Evolutionary conservation across 2,888 invertebrate genomes (phyloP).

Genomic region (Ochropacha duplaris): DNA sequence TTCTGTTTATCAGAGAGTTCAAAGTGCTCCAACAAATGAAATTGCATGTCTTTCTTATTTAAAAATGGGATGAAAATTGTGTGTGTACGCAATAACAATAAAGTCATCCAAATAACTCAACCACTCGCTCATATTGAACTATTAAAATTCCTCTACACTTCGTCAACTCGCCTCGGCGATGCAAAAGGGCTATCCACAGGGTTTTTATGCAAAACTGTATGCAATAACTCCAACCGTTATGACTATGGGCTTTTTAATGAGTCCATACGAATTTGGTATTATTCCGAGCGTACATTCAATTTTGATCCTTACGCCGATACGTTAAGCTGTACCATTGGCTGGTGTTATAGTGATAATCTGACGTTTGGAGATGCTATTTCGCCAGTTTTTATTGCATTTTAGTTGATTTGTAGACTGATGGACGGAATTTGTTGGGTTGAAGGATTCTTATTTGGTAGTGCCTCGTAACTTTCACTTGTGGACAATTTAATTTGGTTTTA

Average conservation of each 20-base stretch:
- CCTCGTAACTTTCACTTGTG: not conserved
- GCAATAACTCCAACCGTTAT: conserved; percentile 61
- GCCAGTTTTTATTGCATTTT: conserved; percentile 24
- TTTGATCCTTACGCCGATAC: conserved; percentile 11
- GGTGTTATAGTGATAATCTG: conserved; percentile 7
- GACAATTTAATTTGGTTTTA: not conserved
- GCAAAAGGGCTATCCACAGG: conserved; percentile 16
- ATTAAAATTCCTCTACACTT: conserved; percentile 59
- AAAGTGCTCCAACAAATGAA: too few relatives aligned
- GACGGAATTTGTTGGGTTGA: conserved; percentile 10
- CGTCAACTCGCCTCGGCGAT: conserved; percentile 11
- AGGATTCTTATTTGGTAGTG: not conserved
- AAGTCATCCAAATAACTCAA: conserved; percentile 34
- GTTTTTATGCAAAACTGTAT: conserved; percentile 71
- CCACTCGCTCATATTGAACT: conserved; percentile 52
- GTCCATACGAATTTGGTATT: conserved; percentile 39
- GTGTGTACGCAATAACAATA: conserved; percentile 31
- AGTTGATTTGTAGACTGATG: conserved; percentile 7
- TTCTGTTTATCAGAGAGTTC: too few relatives aligned
- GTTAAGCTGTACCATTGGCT: conserved; percentile 21
- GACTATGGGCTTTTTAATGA: conserved; percentile 57
- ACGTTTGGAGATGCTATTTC: conserved; percentile 18
- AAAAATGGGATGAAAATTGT: not conserved
- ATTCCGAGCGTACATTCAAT: conserved; percentile 13
- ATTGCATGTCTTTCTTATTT: not conserved